Conservation (phyloP, 2,888 invertebrate genomes). For the Dioctria linearis region DNA sequence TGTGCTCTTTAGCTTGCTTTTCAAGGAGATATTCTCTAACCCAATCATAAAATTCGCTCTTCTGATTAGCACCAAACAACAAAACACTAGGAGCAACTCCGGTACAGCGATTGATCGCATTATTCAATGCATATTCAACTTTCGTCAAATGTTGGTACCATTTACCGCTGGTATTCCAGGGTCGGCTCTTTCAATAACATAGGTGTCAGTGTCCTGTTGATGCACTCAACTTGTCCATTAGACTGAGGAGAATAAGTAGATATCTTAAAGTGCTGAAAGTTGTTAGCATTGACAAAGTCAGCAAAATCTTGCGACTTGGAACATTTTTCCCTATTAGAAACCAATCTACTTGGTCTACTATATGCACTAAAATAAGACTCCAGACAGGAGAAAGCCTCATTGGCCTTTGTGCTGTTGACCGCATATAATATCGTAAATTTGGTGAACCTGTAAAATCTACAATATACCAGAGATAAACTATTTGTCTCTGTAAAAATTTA, state of each 20-base stretch:
- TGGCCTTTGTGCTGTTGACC: neutral
- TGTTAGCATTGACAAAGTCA: neutral
- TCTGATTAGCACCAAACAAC: neutral
- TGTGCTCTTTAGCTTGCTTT: no score
- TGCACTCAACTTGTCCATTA: neutral
- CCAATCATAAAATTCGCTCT: neutral
- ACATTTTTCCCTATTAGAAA: neutral
- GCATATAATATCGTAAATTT: no score
- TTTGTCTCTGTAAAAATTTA: constrained; percentile 59
- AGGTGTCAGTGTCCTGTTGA: neutral
- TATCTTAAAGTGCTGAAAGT: neutral
- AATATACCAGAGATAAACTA: no score
- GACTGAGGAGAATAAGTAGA: neutral
- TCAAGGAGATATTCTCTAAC: neutral
- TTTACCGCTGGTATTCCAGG: neutral
- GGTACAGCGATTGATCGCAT: neutral
- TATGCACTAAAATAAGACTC: neutral
- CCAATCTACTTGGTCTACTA: neutral
- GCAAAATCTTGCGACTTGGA: neutral
- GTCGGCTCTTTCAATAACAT: neutral
- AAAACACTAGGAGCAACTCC: neutral
- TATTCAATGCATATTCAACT: constrained; percentile 1
- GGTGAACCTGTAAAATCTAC: no score
- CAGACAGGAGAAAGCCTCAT: neutral
- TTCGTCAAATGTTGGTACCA: neutral